These are phyloP conservation scores for Pygmarrhopalites habei DNA, from an alignment of 1,140 invertebrate species.

Conservation along the genomic window DNA sequence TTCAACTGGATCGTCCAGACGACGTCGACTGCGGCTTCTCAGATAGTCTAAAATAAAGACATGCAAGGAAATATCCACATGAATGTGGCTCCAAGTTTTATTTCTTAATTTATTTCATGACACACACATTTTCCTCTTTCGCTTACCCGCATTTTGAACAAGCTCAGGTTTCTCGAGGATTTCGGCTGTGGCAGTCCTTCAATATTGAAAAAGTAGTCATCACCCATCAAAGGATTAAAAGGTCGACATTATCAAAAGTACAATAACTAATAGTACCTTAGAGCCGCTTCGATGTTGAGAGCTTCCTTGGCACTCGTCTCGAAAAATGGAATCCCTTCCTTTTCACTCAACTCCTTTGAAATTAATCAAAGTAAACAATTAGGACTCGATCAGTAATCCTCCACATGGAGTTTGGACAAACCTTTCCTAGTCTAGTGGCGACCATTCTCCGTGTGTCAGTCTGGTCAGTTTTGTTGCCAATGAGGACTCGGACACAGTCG, in stretches of 20 bases:
- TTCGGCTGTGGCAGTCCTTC: slow-evolving; percentile 59
- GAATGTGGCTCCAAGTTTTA: too few species aligned
- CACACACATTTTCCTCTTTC: too few species aligned
- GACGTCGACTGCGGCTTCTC: neutral
- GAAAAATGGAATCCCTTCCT: slow-evolving; percentile 78
- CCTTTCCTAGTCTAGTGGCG: slow-evolving; percentile 40
- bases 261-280: too few species aligned
- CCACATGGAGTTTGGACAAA: too few species aligned
- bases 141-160: neutral
- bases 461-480: slow-evolving; percentile 60
- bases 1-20: neutral
- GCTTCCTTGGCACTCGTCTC: slow-evolving; percentile 80
- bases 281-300: slow-evolving; percentile 55
- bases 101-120: too few species aligned
- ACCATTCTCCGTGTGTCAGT: slow-evolving; percentile 16
- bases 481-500: slow-evolving; percentile 79
- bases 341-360: slow-evolving; percentile 57
- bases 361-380: neutral
- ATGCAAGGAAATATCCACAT: too few species aligned
- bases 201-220: too few species aligned
- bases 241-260: too few species aligned
- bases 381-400: too few species aligned
- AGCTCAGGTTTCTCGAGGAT: slow-evolving; percentile 23
- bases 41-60: too few species aligned
- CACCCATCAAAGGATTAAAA: too few species aligned